These are phyloP conservation scores for Eledona agricola DNA, from an alignment of 2,888 invertebrate genomes.

Conservation along the genomic window DNA sequence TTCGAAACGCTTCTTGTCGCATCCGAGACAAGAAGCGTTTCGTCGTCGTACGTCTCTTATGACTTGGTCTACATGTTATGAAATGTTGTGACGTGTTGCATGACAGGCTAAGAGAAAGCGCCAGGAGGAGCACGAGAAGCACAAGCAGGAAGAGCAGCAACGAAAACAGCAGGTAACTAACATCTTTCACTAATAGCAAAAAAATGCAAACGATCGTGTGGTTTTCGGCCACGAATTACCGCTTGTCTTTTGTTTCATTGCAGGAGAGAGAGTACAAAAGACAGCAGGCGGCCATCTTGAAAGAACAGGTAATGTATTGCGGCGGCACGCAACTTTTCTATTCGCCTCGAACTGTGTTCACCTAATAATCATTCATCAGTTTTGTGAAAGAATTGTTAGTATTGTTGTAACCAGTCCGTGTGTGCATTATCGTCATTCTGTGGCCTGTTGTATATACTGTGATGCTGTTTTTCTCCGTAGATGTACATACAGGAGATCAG, in stretches of 20 bases:
- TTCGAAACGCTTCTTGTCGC: slow-evolving; percentile 16
- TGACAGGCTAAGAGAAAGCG: slow-evolving; percentile 84
- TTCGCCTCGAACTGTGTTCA: slow-evolving; percentile 25
- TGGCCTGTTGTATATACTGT: slow-evolving; percentile 61
- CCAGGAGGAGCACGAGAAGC: slow-evolving; percentile 86
- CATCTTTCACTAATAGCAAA: slow-evolving; percentile 8
- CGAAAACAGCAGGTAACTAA: slow-evolving; percentile 82
- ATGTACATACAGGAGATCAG: slow-evolving; percentile 91
- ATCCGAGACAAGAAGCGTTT: slow-evolving; percentile 7
- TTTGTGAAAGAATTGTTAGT: slow-evolving; percentile 22
- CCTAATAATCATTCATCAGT: slow-evolving; percentile 32
- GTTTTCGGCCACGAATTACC: no score
- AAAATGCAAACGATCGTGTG: no score
- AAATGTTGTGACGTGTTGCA: slow-evolving; percentile 66
- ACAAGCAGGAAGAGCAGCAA: slow-evolving; percentile 83
- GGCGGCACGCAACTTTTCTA: no score
- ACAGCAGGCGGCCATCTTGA: slow-evolving; percentile 86
- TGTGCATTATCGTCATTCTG: slow-evolving; percentile 44
- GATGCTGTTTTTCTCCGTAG: slow-evolving; percentile 68
- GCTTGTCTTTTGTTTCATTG: slow-evolving; percentile 62
- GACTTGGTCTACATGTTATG: slow-evolving; percentile 43
- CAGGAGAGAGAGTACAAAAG: slow-evolving; percentile 92
- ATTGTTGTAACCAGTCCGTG: slow-evolving; percentile 33
- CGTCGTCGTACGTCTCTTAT: slow-evolving; percentile 33
- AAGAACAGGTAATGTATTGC: slow-evolving; percentile 82